Conservation (phyloP, 2,113 vertebrate genomes). For the Oncorhynchus nerka region DNA sequence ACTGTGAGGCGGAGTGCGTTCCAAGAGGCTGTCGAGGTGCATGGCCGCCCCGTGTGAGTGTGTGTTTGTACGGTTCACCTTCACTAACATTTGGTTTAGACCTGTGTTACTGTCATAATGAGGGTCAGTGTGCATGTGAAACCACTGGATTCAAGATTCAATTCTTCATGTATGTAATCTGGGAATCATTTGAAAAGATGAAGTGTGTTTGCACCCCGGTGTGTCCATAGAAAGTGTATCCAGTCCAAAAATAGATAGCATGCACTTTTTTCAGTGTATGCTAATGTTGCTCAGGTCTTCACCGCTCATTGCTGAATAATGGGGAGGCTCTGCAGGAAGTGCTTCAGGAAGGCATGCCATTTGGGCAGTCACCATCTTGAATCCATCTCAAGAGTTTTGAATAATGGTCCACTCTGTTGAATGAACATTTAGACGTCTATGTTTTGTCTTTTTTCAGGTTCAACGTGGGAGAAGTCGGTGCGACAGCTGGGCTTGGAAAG, state of each 20-base stretch:
- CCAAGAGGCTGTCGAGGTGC: neutral
- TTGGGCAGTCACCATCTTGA: neutral
- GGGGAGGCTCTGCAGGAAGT: neutral
- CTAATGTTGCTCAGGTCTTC: neutral
- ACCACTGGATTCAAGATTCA: neutral
- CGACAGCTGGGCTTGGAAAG: constrained; percentile 88
- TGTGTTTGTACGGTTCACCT: constrained; percentile 7
- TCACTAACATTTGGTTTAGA: constrained; percentile 18
- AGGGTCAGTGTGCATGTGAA: constrained; percentile 26
- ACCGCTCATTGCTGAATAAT: neutral
- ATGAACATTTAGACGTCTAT: neutral
- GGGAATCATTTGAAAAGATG: constrained; percentile 12
- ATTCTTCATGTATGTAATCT: neutral
- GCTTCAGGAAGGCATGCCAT: neutral
- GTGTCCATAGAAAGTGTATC: neutral
- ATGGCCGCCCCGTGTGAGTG: neutral
- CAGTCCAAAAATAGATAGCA: neutral
- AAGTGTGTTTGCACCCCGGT: neutral
- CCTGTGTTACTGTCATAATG: constrained; percentile 23
- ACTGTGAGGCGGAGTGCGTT: neutral
- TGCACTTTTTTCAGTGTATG: neutral
- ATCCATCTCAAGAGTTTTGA: neutral
- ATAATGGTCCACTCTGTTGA: neutral
- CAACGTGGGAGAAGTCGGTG: constrained; percentile 84
- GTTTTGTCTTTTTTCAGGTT: constrained; percentile 67